Conservation (phyloP, 2,888 invertebrate genomes). For the Zygogramma bicolorata region DNA sequence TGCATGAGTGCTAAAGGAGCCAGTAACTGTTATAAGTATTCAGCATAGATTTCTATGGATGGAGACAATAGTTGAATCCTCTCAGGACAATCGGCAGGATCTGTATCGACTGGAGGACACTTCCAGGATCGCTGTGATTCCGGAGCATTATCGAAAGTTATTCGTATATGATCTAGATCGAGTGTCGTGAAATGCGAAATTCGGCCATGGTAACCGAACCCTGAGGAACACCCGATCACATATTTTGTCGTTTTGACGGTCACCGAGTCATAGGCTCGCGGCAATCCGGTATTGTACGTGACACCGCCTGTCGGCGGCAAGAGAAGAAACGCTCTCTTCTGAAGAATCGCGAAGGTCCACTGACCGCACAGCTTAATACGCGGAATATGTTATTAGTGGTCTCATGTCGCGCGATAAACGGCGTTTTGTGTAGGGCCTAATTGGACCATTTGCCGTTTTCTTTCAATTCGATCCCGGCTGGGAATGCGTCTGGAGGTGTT, state of each 20-base stretch:
- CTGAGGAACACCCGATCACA: slow-evolving; percentile 54
- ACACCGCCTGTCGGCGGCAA: slow-evolving; percentile 54
- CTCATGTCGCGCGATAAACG: slow-evolving; percentile 49
- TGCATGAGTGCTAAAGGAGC: no score
- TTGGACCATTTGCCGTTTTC: slow-evolving; percentile 53
- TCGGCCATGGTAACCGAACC: slow-evolving; percentile 41
- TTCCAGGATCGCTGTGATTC: no score
- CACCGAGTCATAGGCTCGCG: slow-evolving; percentile 46
- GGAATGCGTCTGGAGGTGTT: slow-evolving; percentile 58
- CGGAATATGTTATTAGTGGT: slow-evolving; percentile 57
- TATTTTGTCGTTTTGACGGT: slow-evolving; percentile 52
- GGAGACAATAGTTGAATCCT: no score
- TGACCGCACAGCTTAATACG: slow-evolving; percentile 56
- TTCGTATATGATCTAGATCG: no score
- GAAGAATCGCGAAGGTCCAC: slow-evolving; percentile 57
- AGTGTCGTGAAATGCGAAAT: no score
- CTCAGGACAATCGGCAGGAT: no score
- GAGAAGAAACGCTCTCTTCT: slow-evolving; percentile 50
- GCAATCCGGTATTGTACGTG: slow-evolving; percentile 55
- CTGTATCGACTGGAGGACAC: no score
- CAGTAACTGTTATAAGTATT: no score
- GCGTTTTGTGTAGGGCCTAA: slow-evolving; percentile 51
- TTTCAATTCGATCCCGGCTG: slow-evolving; percentile 53
- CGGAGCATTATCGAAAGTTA: no score
- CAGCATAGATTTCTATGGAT: no score